Conservation (phyloP, 92 coral and sea anemone species). For the Galaxea fascicularis region DNA sequence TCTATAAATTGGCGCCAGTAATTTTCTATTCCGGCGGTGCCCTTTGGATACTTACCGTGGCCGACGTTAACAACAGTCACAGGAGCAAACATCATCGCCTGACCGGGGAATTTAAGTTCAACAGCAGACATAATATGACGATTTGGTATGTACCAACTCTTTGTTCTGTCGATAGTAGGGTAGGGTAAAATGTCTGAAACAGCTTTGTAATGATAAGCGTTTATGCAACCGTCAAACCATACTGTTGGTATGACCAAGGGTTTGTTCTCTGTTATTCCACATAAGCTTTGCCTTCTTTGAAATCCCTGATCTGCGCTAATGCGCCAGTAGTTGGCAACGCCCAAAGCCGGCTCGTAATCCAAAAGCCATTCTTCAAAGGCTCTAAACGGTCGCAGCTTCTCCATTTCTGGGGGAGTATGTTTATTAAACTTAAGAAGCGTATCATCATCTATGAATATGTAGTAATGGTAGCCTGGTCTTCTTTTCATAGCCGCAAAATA, state of each 20-base stretch:
- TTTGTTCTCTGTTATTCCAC: conserved; percentile 3
- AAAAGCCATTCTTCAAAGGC: conserved; percentile 51
- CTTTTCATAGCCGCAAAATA: conserved; percentile 28
- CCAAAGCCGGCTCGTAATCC: conserved; percentile 58
- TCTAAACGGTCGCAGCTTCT: conserved; percentile 31
- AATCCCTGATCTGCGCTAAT: background rate
- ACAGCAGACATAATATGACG: background rate
- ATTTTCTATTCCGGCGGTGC: background rate
- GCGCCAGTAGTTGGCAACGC: conserved; percentile 21
- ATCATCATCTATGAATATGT: conserved; percentile 61
- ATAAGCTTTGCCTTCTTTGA: conserved; percentile 5
- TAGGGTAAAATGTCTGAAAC: conserved; percentile 39
- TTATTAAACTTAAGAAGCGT: conserved; percentile 1
- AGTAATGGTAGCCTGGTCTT: conserved; percentile 29
- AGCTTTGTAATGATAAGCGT: conserved; percentile 42
- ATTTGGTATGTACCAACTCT: background rate
- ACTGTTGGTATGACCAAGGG: conserved; percentile 22
- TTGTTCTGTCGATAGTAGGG: background rate
- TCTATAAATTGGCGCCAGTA: conserved; percentile 3
- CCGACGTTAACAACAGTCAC: background rate
- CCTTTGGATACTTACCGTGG: conserved; percentile 14
- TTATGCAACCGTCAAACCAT: conserved; percentile 19
- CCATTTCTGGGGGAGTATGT: conserved; percentile 23
- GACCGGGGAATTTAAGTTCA: conserved; percentile 44
- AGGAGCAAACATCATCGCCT: conserved; percentile 31